Evolutionary conservation across 2,888 invertebrate genomes (phyloP).

Genomic region (Oscheius onirici): DNA sequence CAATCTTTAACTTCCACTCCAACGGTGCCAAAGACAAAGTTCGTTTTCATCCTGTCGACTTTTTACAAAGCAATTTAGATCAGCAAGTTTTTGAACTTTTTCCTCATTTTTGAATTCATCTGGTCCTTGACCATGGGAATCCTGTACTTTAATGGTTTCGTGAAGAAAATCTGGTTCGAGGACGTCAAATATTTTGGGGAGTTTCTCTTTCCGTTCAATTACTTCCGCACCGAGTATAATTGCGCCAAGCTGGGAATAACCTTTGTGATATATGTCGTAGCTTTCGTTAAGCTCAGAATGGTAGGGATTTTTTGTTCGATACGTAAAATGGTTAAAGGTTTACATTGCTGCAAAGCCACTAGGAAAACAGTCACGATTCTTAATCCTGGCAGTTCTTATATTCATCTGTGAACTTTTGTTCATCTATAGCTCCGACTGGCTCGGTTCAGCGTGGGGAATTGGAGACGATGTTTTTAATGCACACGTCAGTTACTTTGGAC

Average conservation of each 20-base stretch:
- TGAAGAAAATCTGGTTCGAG: constrained; percentile 12
- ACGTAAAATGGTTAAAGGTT: background rate
- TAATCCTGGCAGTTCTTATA: constrained; percentile 12
- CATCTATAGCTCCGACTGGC: constrained; percentile 16
- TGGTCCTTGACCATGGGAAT: background rate
- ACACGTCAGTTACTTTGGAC: background rate
- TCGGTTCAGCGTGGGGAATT: background rate
- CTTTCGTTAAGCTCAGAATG: constrained; percentile 1
- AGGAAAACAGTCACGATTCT: background rate
- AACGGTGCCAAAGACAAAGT: background rate
- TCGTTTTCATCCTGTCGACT: too few species aligned
- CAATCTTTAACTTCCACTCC: background rate
- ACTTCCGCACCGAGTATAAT: constrained; percentile 8
- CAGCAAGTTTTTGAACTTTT: background rate
- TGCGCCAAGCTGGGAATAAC: constrained; percentile 7
- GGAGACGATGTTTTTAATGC: constrained; percentile 10
- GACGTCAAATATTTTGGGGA: background rate
- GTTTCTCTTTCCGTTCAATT: constrained; percentile 5
- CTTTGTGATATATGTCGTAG: background rate
- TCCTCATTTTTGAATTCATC: background rate
- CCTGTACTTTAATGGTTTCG: background rate
- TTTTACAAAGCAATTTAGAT: background rate
- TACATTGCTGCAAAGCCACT: background rate
- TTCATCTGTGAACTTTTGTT: constrained; percentile 8
- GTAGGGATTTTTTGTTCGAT: background rate